Evolutionary conservation across 1,140 invertebrate species (phyloP).

Genomic region (Calliopsis andreniformis): DNA sequence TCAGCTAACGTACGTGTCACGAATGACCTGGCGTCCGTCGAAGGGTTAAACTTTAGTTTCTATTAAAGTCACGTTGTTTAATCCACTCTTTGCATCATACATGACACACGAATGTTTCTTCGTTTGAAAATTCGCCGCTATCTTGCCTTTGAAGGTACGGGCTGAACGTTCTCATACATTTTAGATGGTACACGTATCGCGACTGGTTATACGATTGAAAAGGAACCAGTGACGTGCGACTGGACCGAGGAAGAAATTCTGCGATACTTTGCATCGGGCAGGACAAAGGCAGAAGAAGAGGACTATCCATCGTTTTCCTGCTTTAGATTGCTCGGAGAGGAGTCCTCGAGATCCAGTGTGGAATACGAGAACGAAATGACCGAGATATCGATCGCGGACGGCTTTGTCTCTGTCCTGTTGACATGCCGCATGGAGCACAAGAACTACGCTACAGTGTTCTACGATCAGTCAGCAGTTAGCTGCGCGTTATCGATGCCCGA

Average conservation of each 20-base stretch:
- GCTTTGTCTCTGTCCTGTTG: constrained; percentile 80
- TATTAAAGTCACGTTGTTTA: too few relatives aligned
- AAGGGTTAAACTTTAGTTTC: too few relatives aligned
- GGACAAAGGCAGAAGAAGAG: background rate
- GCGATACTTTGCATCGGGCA: constrained; percentile 50
- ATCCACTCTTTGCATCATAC: too few relatives aligned
- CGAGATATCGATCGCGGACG: constrained; percentile 71
- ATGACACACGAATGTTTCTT: too few relatives aligned
- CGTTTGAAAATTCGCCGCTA: too few relatives aligned
- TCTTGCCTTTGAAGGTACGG: background rate
- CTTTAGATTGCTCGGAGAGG: constrained; percentile 1
- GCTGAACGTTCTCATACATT: constrained; percentile 3
- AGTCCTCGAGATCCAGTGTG: background rate
- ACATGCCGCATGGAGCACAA: constrained; percentile 81
- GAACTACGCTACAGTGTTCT: constrained; percentile 81
- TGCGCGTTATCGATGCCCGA: constrained; percentile 69
- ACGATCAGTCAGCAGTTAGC: constrained; percentile 74
- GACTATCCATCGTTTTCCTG: background rate
- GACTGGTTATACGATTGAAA: constrained; percentile 77
- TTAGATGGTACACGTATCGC: constrained; percentile 81
- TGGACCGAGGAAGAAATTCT: constrained; percentile 70
- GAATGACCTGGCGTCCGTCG: too few relatives aligned
- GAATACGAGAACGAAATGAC: constrained; percentile 48
- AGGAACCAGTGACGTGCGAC: constrained; percentile 68
- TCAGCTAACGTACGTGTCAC: too few relatives aligned